Evolutionary conservation across 2,113 vertebrate species (phyloP), one percentile per base, ranked within the genome.

Genomic region (Oreochromis aureus): DNA sequence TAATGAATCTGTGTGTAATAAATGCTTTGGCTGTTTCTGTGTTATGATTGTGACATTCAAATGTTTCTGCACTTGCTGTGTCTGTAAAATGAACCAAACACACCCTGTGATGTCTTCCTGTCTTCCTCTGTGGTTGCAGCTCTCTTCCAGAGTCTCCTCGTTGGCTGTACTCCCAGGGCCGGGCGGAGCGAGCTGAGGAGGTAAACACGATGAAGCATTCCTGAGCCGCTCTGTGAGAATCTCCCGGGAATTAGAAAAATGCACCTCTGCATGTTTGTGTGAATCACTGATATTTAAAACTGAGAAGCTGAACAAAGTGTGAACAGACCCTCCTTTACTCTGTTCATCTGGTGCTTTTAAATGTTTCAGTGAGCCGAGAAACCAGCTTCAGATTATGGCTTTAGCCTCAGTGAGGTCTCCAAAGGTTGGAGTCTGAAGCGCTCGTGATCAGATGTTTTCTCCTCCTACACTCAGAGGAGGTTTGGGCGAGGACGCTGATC

Each of bases 131-230:
- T 3, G 24, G 5, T 83, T 58, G 3, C 93, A 98, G 97, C 61
- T 89, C 86, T 80, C 95, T 98, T 30, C 97, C 98, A 46, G 97
- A 98, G 93, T 98, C 97, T 51, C 97, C 97, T 30, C 96, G 97
- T 8, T 98, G 97, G 97, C 94, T 98, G 39, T 97, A 97, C 85
- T 98, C 97, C 89, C 96, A 95, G 87, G 97, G 97, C 56, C 90
- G 89, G 11, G 95, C 80, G 5, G 90, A 95, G 90, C 93, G 94
- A 94, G 96, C 97, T 2, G 97, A 97, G 87, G 90, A 94, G 51
- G 95, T 95, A 24, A 87, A 54, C 15, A 0, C 0, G 0, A 46
- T 11, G 15, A 27, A 46, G 66, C 22, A 27, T 73, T 46, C 12
- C 22, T 30, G 22, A 27, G 9, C 41, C 0, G 15, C 69, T 76